Conservation (phyloP, 64 coral and sea anemone species). For the Pocillopora damicornis region DNA sequence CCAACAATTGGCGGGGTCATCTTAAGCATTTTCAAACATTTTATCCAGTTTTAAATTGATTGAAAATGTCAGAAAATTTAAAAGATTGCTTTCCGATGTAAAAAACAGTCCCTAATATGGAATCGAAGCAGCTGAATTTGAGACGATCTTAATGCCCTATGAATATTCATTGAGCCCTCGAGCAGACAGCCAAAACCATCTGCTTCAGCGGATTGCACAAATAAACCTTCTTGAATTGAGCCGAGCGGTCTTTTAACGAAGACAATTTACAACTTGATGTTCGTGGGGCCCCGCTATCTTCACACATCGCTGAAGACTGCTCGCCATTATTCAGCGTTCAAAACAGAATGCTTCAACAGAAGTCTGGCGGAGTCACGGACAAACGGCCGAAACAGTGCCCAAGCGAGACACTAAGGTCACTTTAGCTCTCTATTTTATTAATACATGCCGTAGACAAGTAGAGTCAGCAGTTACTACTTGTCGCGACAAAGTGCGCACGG, state of each 20-base stretch:
- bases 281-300: neutral
- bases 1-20: neutral
- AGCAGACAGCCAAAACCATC: constrained; percentile 26
- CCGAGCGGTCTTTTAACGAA: constrained; percentile 30
- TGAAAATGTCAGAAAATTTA: neutral
- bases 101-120: neutral
- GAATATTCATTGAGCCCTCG: constrained; percentile 38
- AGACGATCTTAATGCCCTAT: neutral
- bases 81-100: neutral
- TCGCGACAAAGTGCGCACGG: neutral
- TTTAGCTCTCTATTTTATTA: constrained; percentile 27
- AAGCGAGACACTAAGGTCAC: constrained; percentile 32
- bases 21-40: neutral
- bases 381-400: constrained; percentile 11
- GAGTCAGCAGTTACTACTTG: neutral
- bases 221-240: constrained; percentile 25
- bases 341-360: constrained; percentile 11
- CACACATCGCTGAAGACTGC: neutral
- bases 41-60: neutral
- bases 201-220: constrained; percentile 49
- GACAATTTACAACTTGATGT: constrained; percentile 34
- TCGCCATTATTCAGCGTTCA: neutral
- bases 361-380: neutral
- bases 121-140: neutral
- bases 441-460: constrained; percentile 19